Base-by-base conservation (phyloP, 2,888 invertebrate species). In the Andrena bucephala region DNA sequence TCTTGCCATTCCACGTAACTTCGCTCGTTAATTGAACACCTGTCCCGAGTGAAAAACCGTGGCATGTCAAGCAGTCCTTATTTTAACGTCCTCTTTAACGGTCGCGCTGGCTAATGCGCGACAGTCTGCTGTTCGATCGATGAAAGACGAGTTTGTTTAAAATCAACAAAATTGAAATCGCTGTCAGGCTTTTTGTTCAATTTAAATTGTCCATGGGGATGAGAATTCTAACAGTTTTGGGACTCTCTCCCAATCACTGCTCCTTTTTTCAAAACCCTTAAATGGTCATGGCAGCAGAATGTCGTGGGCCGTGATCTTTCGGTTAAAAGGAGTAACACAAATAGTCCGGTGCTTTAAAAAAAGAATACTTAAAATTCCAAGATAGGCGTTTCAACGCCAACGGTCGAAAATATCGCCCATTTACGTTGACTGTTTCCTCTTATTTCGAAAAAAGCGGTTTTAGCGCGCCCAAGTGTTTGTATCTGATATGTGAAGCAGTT, bases 1-100 rank as follows among this genome's bases (percentile, higher is more conserved):
- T 87, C 76, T 62, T 29, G 29, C 33, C 62, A 48, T 36, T 80
- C 75, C 76, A 62, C 33, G 71, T n/a, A 81, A 83, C 68, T 74
- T 65, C 36, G 48, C 27, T 29, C 74, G 77, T 77, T 77, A 83
- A 72, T 77, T 69, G 74, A 67, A 60, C 78, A 82, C 62, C 73
- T 83, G 87, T 77, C 52, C 27, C n/a, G 33, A 59, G 33, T 29
- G 50, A 79, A 63, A 82, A 72, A 31, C 8, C 20, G 48, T n/a
- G 20, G 20, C 48, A 7, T 31, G 29, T 52, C 29, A 8, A 27
- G 6, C 20, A 8, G 16, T 70, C 52, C 63, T 71, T 42, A 48
- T 59, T 16, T 57, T 57, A 27, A 71, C 54, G 10, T 48, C 52
- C 33, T 77, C 62, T 54, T 71, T 74, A 77, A 72, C n/a, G 50